phyloP scores from a whole-genome alignment of 2,888 invertebrate species.

The Ceraclea dissimilis region DNA sequence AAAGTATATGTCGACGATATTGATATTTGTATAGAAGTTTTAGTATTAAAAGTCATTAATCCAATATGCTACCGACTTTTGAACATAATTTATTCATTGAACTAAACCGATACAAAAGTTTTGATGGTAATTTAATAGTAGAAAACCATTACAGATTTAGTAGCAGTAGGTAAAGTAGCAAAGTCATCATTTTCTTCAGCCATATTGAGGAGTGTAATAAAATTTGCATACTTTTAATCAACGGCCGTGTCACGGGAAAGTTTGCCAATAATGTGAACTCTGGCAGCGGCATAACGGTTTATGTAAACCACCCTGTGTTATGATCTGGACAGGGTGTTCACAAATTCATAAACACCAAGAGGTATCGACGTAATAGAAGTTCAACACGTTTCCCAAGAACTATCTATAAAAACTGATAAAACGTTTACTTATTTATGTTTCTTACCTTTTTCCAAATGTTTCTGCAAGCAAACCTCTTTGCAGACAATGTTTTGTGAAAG shows the following conservation, averaged over 20 bases:
- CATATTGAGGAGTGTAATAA: conserved; percentile 39
- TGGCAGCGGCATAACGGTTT: conserved; percentile 27
- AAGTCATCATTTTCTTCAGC: conserved; percentile 25
- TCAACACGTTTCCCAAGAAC: too few species aligned
- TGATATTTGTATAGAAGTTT: too few species aligned
- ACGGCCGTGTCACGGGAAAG: conserved; percentile 52
- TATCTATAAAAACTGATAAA: too few species aligned
- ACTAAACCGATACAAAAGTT: conserved; percentile 9
- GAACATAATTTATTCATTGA: background rate
- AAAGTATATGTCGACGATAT: too few species aligned
- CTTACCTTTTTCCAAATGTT: too few species aligned
- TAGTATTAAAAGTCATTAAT: background rate
- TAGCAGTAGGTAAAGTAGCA: conserved; percentile 6
- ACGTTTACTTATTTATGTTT: too few species aligned
- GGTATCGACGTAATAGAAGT: too few species aligned
- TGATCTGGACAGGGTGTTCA: conserved; percentile 14
- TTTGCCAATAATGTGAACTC: conserved; percentile 47
- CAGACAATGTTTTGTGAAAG: too few species aligned
- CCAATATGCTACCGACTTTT: background rate
- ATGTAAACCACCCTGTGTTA: conserved; percentile 29
- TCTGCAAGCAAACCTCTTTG: too few species aligned
- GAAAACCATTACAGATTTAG: conserved; percentile 14
- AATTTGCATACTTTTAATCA: conserved; percentile 56
- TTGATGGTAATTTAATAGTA: conserved; percentile 6
- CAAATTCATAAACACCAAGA: background rate